Conservation (phyloP, 2,888 invertebrate species). For the Muschampia plurimacula region DNA sequence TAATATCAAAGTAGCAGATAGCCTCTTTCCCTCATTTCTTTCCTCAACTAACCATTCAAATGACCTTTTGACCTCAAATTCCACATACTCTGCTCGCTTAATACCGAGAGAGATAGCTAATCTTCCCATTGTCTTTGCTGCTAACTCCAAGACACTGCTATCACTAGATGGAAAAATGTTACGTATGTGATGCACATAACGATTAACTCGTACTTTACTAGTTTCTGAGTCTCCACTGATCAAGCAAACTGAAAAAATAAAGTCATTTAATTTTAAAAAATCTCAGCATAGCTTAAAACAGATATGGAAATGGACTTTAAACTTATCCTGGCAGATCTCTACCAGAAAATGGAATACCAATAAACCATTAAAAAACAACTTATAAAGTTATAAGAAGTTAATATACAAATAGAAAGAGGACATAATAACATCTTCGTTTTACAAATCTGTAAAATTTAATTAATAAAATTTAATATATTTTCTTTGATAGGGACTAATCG, state of each 20-base stretch:
- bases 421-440: too few relatives aligned
- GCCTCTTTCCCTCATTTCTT: constrained; percentile 95
- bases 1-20: constrained; percentile 96
- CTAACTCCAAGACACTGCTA: constrained; percentile 95
- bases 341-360: too few relatives aligned
- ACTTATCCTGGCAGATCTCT: too few relatives aligned
- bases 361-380: too few relatives aligned
- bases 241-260: constrained; percentile 90
- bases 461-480: too few relatives aligned
- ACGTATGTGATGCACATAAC: constrained; percentile 96
- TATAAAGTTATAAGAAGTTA: too few relatives aligned
- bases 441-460: too few relatives aligned
- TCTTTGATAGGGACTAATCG: too few relatives aligned
- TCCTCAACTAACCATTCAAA: constrained; percentile 97
- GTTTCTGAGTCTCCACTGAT: constrained; percentile 97
- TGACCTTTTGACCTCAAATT: constrained; percentile 97
- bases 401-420: too few relatives aligned
- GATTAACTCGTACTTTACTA: constrained; percentile 93
- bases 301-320: not conserved
- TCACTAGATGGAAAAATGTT: constrained; percentile 96
- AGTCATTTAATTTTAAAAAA: too few relatives aligned
- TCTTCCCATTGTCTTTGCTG: constrained; percentile 97
- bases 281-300: too few relatives aligned
- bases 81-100: constrained; percentile 97
- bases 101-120: constrained; percentile 95